Percentiles rank a stretch among this genome's conserved stretches.
phyloP scores from a whole-genome alignment of 1,140 invertebrate genomes.

The Steinernema khuongi region DNA sequence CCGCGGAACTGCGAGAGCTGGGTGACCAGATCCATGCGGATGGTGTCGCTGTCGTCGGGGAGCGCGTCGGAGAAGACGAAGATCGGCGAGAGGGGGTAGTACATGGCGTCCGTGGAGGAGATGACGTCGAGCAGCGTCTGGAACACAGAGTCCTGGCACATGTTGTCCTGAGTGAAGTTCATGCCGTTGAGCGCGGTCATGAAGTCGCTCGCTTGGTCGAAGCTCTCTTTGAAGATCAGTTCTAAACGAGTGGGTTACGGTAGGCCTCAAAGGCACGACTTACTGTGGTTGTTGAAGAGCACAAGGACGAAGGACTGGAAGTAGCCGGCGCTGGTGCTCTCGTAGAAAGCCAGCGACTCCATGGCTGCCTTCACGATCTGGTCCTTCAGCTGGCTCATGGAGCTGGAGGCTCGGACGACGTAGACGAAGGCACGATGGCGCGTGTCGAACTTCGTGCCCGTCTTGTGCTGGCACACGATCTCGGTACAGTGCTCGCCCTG shows the following conservation, averaged over 20 bases:
- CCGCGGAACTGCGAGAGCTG: not conserved
- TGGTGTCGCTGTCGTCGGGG: conserved; percentile 23
- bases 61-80: conserved; percentile 33
- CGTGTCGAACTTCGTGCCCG: conserved; percentile 18
- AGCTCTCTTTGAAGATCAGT: conserved; percentile 17
- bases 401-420: conserved; percentile 25
- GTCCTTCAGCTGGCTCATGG: conserved; percentile 19
- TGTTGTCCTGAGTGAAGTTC: conserved; percentile 23
- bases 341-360: not conserved
- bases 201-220: conserved; percentile 21
- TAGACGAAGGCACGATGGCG: conserved; percentile 15
- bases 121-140: not conserved
- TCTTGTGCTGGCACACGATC: conserved; percentile 3
- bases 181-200: not conserved
- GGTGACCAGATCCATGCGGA: not conserved
- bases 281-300: conserved; percentile 30
- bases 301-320: conserved; percentile 20
- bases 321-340: not conserved
- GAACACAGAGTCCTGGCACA: conserved; percentile 23
- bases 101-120: not conserved
- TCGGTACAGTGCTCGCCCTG: conserved; percentile 24
- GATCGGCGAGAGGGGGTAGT: conserved; percentile 28
- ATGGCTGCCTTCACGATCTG: not conserved
- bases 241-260: not conserved
- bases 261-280: not conserved